A percentile compares a stretch with the other conserved stretches of the same genome.
Evolutionary conservation across 2,888 invertebrate species (phyloP).

Genomic region (Cheilosia soror): DNA sequence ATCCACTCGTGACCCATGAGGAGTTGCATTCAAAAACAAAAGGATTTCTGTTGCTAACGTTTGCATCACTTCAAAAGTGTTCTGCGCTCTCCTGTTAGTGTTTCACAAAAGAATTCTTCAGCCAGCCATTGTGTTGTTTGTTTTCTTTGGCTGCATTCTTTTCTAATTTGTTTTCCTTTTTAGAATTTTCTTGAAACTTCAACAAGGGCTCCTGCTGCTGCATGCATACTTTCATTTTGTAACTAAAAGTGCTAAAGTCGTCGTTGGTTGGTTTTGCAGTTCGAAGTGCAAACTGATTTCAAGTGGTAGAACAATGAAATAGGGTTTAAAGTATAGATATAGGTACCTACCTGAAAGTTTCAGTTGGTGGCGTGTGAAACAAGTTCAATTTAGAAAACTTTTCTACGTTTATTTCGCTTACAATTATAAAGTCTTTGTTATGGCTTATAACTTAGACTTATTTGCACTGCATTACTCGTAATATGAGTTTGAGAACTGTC

Average conservation of each 20-base stretch:
- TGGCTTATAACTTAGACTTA: too few relatives aligned
- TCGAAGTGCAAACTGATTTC: conserved; percentile 22
- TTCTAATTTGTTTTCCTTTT: conserved; percentile 22
- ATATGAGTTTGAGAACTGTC: too few relatives aligned
- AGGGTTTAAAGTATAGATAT: not conserved
- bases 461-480: too few relatives aligned
- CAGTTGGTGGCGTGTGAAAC: not conserved
- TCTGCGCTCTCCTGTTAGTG: not conserved
- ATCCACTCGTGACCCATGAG: conserved; percentile 17
- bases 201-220: not conserved
- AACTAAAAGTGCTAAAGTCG: conserved; percentile 18
- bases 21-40: conserved; percentile 21
- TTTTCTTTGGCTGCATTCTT: conserved; percentile 21
- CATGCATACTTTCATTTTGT: not conserved
- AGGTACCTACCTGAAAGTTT: not conserved
- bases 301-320: conserved; percentile 6
- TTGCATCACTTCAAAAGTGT: conserved; percentile 22
- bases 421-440: too few relatives aligned
- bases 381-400: not conserved
- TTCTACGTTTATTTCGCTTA: too few relatives aligned
- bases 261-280: conserved; percentile 1
- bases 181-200: not conserved
- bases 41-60: conserved; percentile 16
- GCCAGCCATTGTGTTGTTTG: conserved; percentile 19
- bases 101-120: not conserved